These are phyloP conservation scores for Periphyllus acericola DNA, from an alignment of 2,888 invertebrate genomes.

Conservation along the genomic window DNA sequence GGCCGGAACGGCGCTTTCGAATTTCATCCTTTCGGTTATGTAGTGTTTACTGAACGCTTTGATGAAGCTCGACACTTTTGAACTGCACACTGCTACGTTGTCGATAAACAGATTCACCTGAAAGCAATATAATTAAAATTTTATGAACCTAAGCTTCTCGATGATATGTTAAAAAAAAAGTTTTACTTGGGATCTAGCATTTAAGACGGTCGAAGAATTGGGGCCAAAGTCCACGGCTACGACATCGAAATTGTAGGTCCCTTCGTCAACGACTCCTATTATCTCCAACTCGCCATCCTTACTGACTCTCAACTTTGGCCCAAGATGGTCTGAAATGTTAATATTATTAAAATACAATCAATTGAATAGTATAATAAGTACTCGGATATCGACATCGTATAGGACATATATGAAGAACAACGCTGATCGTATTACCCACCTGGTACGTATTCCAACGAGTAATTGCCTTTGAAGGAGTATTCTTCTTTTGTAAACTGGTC, in stretches of 20 bases:
- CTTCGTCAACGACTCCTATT: slow-evolving; percentile 17
- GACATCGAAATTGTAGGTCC: slow-evolving; percentile 25
- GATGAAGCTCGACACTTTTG: background rate
- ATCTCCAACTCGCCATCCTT: slow-evolving; percentile 26
- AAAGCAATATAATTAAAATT: background rate
- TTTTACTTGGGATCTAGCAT: background rate
- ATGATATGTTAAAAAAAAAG: background rate
- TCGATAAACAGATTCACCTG: slow-evolving; percentile 36
- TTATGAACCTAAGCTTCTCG: background rate
- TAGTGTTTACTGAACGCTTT: slow-evolving; percentile 48
- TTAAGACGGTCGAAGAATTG: slow-evolving; percentile 20
- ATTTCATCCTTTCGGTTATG: slow-evolving; percentile 22
- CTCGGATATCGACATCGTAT: too few relatives aligned
- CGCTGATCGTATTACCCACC: background rate
- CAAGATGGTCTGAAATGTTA: background rate
- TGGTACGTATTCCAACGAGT: slow-evolving; percentile 31
- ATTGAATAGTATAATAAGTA: too few relatives aligned
- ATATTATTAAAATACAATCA: too few relatives aligned
- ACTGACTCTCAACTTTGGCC: background rate
- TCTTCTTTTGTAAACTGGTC: background rate
- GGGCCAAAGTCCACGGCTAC: slow-evolving; percentile 13
- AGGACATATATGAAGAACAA: too few relatives aligned
- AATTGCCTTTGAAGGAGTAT: slow-evolving; percentile 24
- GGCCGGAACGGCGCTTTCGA: slow-evolving; percentile 20
- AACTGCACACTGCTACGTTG: slow-evolving; percentile 12